Evolutionary conservation across 2,797 vertebrate genomes (phyloP).

Genomic region (Lepus townsendii): DNA sequence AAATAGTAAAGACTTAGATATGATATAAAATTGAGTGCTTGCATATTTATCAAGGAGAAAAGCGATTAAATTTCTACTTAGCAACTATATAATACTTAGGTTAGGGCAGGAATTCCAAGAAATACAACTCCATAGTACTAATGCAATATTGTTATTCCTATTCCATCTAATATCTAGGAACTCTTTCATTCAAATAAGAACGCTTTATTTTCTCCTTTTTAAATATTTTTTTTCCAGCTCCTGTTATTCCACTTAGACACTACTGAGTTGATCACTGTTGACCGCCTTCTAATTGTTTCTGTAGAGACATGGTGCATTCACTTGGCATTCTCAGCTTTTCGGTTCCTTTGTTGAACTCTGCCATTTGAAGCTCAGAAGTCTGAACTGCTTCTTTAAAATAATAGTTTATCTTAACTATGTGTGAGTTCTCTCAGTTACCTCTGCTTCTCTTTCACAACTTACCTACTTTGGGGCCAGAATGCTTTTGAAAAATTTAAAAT

Average conservation of each 20-base stretch:
- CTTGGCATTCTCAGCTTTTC: too few relatives aligned
- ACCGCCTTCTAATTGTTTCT: neutral
- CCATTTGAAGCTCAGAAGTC: neutral
- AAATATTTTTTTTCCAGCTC: neutral
- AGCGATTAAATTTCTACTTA: conserved; percentile 17
- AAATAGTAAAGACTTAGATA: conserved; percentile 7
- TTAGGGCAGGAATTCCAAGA: neutral
- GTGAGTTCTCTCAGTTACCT: neutral
- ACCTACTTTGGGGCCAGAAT: neutral
- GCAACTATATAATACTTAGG: neutral
- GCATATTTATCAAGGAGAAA: conserved; percentile 40
- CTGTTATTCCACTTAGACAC: neutral
- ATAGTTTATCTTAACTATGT: neutral
- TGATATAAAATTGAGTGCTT: neutral
- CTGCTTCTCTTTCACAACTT: neutral
- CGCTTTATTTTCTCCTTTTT: neutral
- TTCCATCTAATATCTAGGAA: neutral
- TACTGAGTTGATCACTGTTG: neutral
- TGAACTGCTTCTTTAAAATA: neutral
- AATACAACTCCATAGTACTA: neutral
- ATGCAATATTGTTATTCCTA: neutral
- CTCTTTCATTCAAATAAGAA: neutral
- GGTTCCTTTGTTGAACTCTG: neutral
- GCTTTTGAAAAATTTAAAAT: neutral
- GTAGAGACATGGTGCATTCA: neutral